A percentile compares a stretch with the other conserved stretches of the same genome.
phyloP scores from a whole-genome alignment of 2,888 invertebrate species.

The Acleris sparsana region DNA sequence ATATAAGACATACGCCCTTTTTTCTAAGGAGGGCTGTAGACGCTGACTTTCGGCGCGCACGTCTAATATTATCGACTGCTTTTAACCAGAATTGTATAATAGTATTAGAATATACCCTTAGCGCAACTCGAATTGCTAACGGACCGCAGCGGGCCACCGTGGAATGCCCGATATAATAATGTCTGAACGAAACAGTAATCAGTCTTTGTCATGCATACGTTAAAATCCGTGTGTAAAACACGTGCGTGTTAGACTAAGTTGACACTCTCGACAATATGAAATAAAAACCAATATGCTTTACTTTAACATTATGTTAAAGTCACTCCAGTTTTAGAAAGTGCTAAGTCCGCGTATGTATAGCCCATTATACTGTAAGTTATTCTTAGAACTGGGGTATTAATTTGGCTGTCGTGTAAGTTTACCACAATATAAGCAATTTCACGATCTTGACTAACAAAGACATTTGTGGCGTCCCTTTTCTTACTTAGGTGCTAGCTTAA shows the following conservation, averaged over 20 bases:
- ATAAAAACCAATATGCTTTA: conserved; percentile 25
- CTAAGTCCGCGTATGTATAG: neutral
- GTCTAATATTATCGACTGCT: conserved; percentile 23
- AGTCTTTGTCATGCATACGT: conserved; percentile 11
- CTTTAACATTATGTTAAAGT: conserved; percentile 8
- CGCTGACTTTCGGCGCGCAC: conserved; percentile 23
- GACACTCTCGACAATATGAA: conserved; percentile 34
- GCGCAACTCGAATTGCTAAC: conserved; percentile 12
- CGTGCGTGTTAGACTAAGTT: conserved; percentile 31
- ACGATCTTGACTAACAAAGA: conserved; percentile 17
- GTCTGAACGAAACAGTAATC: neutral
- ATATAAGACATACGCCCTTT: too few relatives aligned
- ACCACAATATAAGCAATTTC: neutral
- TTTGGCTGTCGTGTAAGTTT: neutral
- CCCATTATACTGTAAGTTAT: neutral
- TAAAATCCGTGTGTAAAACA: conserved; percentile 12
- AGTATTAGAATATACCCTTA: conserved; percentile 4
- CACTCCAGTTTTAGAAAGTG: conserved; percentile 8
- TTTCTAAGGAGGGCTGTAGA: neutral
- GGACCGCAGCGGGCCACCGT: conserved; percentile 18
- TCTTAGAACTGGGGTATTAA: neutral
- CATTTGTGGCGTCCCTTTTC: conserved; percentile 15
- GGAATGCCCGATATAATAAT: conserved; percentile 18
- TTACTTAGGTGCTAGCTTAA: neutral
- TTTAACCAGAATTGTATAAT: conserved; percentile 27